Conservation (phyloP, 2,113 vertebrate genomes). For the Odocoileus virginianus region DNA sequence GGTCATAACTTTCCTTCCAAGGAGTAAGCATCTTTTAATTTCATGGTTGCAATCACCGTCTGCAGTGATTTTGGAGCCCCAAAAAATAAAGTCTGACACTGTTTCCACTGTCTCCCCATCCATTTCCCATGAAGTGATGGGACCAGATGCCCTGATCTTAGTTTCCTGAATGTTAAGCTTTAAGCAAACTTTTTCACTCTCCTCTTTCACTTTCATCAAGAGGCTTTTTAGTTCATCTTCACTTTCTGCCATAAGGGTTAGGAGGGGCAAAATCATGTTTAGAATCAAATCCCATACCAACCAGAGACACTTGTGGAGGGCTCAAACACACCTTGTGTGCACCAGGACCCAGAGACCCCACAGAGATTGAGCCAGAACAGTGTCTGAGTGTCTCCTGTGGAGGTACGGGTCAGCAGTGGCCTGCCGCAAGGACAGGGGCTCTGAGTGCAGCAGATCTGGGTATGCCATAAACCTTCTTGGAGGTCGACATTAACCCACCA, state of each 20-base stretch:
- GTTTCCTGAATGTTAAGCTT: too few relatives aligned
- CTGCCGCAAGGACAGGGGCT: not conserved
- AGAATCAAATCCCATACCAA: not conserved
- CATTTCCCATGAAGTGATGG: too few relatives aligned
- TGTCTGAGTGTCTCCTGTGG: not conserved
- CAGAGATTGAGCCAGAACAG: not conserved
- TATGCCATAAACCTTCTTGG: not conserved
- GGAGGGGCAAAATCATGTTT: rapidly evolving
- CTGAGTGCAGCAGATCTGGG: not conserved
- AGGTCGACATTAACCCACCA: not conserved
- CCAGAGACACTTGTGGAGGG: not conserved
- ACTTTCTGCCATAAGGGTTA: not conserved
- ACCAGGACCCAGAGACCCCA: not conserved
- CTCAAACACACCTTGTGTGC: not conserved
- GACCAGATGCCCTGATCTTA: too few relatives aligned
- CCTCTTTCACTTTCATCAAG: too few relatives aligned
- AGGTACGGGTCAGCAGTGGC: not conserved
- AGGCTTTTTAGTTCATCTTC: too few relatives aligned
- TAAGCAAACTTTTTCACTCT: too few relatives aligned
- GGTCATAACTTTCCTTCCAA: too few relatives aligned
- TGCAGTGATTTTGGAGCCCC: too few relatives aligned
- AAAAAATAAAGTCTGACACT: too few relatives aligned
- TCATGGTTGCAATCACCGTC: too few relatives aligned
- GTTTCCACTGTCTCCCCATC: too few relatives aligned
- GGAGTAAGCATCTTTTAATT: too few relatives aligned